Evolutionary conservation across 2,888 invertebrate genomes (phyloP).

Genomic region (Pachycephus smyrnensis): DNA sequence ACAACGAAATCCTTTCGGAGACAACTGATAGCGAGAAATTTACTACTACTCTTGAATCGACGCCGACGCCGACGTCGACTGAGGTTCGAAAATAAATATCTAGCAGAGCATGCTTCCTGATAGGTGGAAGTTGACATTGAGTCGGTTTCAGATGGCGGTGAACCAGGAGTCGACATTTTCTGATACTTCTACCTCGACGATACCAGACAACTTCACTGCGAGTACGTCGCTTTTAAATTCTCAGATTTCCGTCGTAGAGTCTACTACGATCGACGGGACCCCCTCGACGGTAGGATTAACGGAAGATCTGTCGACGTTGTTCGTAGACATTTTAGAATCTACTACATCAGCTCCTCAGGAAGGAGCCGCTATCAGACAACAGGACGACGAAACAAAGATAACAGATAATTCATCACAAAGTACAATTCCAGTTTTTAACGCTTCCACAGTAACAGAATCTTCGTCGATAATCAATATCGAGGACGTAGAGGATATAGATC

Average conservation of each 20-base stretch:
- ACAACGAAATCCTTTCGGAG: constrained; percentile 60
- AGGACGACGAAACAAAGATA: constrained; percentile 12
- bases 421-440: constrained; percentile 15
- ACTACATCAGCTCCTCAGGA: not conserved
- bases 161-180: constrained; percentile 27
- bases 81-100: constrained; percentile 15
- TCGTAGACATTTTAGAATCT: not conserved
- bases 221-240: constrained; percentile 29
- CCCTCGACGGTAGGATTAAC: constrained; percentile 27
- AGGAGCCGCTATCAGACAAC: not conserved
- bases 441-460: constrained; percentile 9
- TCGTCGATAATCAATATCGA: constrained; percentile 1
- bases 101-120: not conserved
- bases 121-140: not conserved
- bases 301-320: constrained; percentile 5
- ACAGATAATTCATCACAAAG: constrained; percentile 4
- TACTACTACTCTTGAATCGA: constrained; percentile 3
- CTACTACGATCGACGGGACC: constrained; percentile 22
- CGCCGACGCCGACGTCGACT: constrained; percentile 7
- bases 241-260: constrained; percentile 15
- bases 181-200: constrained; percentile 25
- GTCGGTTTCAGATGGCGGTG: constrained; percentile 4
- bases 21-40: constrained; percentile 21
- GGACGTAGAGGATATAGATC: not conserved
- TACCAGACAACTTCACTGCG: constrained; percentile 8